Conservation (phyloP, 37 sponge, comb jelly and placozoan species). For the Theonella swinhoei region DNA sequence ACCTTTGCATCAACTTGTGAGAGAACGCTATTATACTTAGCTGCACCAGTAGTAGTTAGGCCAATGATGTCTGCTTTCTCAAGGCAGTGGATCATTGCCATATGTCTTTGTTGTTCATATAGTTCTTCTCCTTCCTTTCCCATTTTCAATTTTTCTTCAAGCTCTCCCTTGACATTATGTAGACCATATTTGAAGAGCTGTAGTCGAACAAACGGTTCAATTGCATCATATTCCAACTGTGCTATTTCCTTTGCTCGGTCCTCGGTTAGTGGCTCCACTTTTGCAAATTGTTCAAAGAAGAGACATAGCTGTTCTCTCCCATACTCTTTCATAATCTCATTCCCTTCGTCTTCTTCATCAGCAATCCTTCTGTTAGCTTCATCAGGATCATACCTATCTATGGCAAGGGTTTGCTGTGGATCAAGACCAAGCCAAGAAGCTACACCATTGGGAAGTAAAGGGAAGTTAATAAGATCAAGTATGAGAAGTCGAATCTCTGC, state of each 20-base stretch:
- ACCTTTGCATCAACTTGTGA: slow-evolving; percentile 72
- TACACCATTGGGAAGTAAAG: not conserved
- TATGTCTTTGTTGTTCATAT: not conserved
- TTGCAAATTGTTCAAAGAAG: not conserved
- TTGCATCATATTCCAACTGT: not conserved
- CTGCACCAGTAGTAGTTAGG: slow-evolving; percentile 90
- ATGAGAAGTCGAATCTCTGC: not conserved
- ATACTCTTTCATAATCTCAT: not conserved
- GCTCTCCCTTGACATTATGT: not conserved
- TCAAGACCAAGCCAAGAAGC: not conserved
- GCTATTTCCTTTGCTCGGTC: not conserved
- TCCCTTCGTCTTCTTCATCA: not conserved
- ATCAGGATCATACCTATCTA: not conserved
- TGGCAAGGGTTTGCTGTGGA: not conserved
- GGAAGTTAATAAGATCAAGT: too few relatives aligned
- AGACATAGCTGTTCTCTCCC: not conserved
- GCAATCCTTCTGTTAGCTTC: not conserved
- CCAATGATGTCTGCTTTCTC: slow-evolving; percentile 70
- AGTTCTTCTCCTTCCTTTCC: not conserved
- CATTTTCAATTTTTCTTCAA: not conserved
- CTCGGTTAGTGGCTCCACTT: not conserved
- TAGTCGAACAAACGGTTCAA: not conserved
- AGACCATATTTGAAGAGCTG: not conserved
- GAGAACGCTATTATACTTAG: slow-evolving; percentile 67
- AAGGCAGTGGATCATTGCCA: slow-evolving; percentile 2